Conservation (phyloP, 2,797 vertebrate genomes). For the Sebastolobus alascanus region DNA sequence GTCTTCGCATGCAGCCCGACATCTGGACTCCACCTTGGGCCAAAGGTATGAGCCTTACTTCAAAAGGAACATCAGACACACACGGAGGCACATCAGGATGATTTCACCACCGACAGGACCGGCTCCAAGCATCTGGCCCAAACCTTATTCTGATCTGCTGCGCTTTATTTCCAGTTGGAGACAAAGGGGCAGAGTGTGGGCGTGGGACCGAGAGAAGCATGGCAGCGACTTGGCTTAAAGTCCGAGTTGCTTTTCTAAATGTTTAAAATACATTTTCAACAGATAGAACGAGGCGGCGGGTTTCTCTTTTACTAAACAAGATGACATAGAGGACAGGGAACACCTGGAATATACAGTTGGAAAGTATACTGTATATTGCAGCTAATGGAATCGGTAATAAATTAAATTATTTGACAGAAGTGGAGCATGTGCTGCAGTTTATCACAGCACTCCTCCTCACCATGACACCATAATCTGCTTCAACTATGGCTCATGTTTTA, state of each 20-base stretch:
- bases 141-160: slow-evolving; percentile 60
- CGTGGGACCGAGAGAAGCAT: not conserved
- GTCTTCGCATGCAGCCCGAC: slow-evolving; percentile 66
- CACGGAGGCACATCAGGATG: slow-evolving; percentile 36
- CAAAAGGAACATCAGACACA: slow-evolving; percentile 70
- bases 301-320: slow-evolving; percentile 42
- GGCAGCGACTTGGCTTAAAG: slow-evolving; percentile 21
- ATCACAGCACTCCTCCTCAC: slow-evolving; percentile 25
- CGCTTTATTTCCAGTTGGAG: slow-evolving; percentile 49
- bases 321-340: slow-evolving; percentile 35
- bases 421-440: slow-evolving; percentile 42
- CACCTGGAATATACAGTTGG: slow-evolving; percentile 43
- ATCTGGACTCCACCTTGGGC: slow-evolving; percentile 79
- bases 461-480: slow-evolving; percentile 28
- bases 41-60: slow-evolving; percentile 71
- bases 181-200: slow-evolving; percentile 7
- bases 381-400: slow-evolving; percentile 53
- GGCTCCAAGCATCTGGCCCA: slow-evolving; percentile 71
- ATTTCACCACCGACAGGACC: slow-evolving; percentile 59
- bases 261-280: slow-evolving; percentile 35
- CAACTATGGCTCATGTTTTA: slow-evolving; percentile 9
- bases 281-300: not conserved
- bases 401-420: slow-evolving; percentile 54
- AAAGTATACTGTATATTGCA: slow-evolving; percentile 23
- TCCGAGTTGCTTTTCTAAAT: slow-evolving; percentile 25